phyloP scores from a whole-genome alignment of 2,888 invertebrate genomes.

The Aphodius sticticus region DNA sequence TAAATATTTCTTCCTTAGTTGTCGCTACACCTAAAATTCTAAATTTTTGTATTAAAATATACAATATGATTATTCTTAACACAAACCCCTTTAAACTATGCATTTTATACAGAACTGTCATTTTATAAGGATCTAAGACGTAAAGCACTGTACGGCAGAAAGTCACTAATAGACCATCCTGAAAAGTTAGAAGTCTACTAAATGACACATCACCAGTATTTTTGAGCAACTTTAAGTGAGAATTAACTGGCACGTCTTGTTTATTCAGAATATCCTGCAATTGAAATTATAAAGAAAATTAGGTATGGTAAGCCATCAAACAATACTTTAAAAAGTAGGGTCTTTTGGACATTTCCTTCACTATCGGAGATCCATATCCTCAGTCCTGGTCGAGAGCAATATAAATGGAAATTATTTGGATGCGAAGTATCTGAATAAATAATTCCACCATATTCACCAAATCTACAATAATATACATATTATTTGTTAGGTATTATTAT shows the following conservation, averaged over 20 bases:
- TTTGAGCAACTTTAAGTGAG: conserved; percentile 55
- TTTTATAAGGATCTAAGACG: conserved; percentile 76
- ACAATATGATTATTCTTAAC: conserved; percentile 22
- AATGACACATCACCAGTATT: conserved; percentile 68
- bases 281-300: conserved; percentile 13
- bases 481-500: too few relatives aligned
- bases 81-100: conserved; percentile 68
- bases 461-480: conserved; percentile 53
- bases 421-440: conserved; percentile 65
- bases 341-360: conserved; percentile 81
- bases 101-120: conserved; percentile 72
- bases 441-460: conserved; percentile 72
- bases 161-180: conserved; percentile 77
- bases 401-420: conserved; percentile 65
- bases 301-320: not conserved
- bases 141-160: conserved; percentile 76
- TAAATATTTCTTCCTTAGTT: conserved; percentile 79
- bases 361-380: conserved; percentile 84
- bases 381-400: conserved; percentile 83
- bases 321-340: conserved; percentile 81
- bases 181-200: conserved; percentile 71
- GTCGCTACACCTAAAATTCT: conserved; percentile 69
- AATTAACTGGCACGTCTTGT: conserved; percentile 69
- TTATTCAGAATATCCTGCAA: conserved; percentile 55
- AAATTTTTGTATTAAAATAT: conserved; percentile 40